Base-by-base conservation (phyloP, 2,797 vertebrate species). In the Sebastiscus tertius region DNA sequence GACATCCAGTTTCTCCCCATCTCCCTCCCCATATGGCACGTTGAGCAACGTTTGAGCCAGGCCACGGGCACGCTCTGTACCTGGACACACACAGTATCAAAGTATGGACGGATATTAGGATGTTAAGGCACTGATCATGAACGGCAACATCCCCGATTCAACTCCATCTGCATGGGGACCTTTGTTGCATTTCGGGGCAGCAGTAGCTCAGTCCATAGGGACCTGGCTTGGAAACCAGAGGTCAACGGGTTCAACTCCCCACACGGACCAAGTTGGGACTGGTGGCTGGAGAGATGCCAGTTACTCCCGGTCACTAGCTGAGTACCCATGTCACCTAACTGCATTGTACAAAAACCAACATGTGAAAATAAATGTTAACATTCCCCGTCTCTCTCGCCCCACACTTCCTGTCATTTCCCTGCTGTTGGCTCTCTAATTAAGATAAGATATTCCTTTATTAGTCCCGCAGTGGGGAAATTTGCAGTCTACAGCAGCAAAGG, bases 1-100 rank as follows among this genome's bases (percentile, higher is more conserved):
- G 36, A 98, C 88, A 33, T 99, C 98, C 88, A 99, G 80, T 64
- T 94, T 97, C 88, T 99, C 98, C 26, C 94, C 87, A 0, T 96
- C 95, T 2, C 94, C 90, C 0, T 88, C 89, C 8, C 98, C 98
- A 0, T 99, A 99, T 0, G 96, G 95, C 6, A 99, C 91, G 1
- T 97, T 88, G 67, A 98, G 94, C 46, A 93, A 73, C 8, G 91
- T 96, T 62, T 90, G 95, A 58, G 87, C 67, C 22, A 93, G 24
- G 27, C 85, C 78, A 13, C 92, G 96, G 29, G 97, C 97, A 6
- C 69, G 91, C 33, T 79, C 88, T 0, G 98, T 99, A 52, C 96
- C 98, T 99, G 87, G 34, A 83, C 8, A 66, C 26, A 89, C 16
- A 79, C 27, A 10, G 22, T 34, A 59, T 49, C 8, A 82, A 77